Percentiles rank a stretch among this genome's conserved stretches.
Conservation (phyloP, 2,797 vertebrate genomes). For the Crotalus adamanteus region DNA sequence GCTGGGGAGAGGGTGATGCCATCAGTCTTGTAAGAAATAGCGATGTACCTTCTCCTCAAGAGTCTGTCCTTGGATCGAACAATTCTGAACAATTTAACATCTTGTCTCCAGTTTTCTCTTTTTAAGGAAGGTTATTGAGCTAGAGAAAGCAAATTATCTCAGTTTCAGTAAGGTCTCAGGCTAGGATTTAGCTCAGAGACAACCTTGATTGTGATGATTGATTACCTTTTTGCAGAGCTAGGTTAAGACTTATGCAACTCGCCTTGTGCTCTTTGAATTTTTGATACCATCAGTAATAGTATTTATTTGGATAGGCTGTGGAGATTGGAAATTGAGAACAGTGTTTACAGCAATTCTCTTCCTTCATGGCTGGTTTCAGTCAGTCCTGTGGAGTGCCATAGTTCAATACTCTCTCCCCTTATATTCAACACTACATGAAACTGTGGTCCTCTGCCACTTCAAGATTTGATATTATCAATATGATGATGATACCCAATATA, state of each 20-base stretch:
- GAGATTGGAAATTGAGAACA: not conserved
- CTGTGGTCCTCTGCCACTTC: not conserved
- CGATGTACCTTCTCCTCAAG: not conserved
- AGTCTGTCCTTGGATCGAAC: not conserved
- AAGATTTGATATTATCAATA: not conserved
- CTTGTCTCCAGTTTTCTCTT: not conserved
- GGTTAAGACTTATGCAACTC: not conserved
- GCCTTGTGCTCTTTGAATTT: not conserved
- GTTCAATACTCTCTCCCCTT: not conserved
- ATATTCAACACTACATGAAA: not conserved
- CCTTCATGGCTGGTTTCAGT: not conserved
- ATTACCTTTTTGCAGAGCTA: not conserved
- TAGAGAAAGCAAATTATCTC: not conserved
- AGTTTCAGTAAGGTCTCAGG: not conserved
- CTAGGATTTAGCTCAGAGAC: not conserved
- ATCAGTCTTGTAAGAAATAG: not conserved
- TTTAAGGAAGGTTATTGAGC: not conserved
- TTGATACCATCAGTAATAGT: not conserved
- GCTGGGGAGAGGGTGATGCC: not conserved
- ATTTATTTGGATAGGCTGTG: not conserved
- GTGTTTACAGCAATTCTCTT: not conserved
- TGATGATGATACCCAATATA: not conserved
- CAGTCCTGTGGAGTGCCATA: not conserved
- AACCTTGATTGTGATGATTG: not conserved
- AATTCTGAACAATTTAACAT: not conserved